Evolutionary conservation across 2,113 vertebrate species (phyloP), one percentile per base, ranked within the genome.

Genomic region (Oryzias woworae): DNA sequence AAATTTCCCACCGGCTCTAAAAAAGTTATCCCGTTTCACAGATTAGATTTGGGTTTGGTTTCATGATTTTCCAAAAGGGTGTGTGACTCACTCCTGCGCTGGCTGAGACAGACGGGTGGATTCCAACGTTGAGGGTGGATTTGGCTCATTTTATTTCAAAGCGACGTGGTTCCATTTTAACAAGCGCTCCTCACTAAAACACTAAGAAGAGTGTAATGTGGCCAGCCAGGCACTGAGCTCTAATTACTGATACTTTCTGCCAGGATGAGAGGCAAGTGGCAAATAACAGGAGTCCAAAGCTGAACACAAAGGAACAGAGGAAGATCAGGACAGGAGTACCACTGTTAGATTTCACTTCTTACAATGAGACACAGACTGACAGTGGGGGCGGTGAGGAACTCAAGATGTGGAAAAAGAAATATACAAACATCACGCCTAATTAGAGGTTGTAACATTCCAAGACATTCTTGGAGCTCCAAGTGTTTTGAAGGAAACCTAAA

Each of bases 211-310:
- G 66, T 58, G 74, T 54, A 63, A 75, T 69, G 71, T 69, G 71
- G 41, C 49, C 65, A 75, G 69, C 66, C 60, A 62, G 77, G 72
- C 69, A 52, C 68, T 20, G 58, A 83, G 53, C 46, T 12, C 53
- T 83, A 85, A 87, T 86, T 81, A 79, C 75, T 54, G 63, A 74
- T 42, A 60, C 73, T 71, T 79, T 69, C 69, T 77, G 74, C 73
- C 73, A 76, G 73, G 54, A 73, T 31, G 42, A 78, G 66, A 81
- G 53, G 65, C 63, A 70, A 74, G 73, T 53, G 78, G 80, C 70
- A 82, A 83, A 77, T 86, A 74, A 85, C 67, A n/a, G 66, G 78
- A 88, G 83, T 77, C 79, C 61, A 78, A 51, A 75, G 61, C 60
- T 17, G 55, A 75, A 68, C 49, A 45, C 64, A 75, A 63, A 83